Conservation (phyloP, 2,797 vertebrate species). For the Falco novaeseelandiae region DNA sequence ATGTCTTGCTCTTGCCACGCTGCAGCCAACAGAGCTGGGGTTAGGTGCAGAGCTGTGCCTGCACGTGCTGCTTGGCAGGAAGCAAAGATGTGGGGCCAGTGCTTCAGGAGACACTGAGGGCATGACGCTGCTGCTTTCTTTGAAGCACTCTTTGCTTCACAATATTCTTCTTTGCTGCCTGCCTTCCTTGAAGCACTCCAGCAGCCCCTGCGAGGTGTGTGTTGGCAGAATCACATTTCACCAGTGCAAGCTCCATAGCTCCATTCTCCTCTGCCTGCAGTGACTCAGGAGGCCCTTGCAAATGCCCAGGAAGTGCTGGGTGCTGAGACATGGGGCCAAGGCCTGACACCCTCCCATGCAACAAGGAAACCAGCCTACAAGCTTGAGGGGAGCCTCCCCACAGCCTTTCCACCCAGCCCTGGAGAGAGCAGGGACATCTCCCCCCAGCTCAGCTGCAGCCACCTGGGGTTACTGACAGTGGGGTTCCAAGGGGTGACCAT, state of each 20-base stretch:
- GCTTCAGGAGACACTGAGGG: accelerated
- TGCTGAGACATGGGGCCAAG: accelerated
- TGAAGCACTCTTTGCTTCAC: background rate
- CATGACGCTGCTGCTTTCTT: background rate
- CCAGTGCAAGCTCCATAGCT: background rate
- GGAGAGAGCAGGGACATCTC: background rate
- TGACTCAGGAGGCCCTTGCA: background rate
- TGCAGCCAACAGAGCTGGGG: background rate
- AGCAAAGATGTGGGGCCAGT: background rate
- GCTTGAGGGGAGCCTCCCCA: background rate
- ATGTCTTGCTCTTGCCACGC: accelerated
- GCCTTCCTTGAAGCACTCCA: accelerated
- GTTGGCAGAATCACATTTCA: background rate
- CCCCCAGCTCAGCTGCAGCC: background rate
- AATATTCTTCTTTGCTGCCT: accelerated
- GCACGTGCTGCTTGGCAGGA: background rate
- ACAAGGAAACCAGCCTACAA: background rate
- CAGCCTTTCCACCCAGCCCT: background rate
- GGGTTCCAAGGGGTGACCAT: background rate
- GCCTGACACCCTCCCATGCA: background rate
- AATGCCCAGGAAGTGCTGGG: background rate
- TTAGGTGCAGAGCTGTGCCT: background rate
- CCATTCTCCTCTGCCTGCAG: background rate
- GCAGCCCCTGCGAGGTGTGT: accelerated
- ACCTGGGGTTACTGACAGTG: background rate